Evolutionary conservation across 2,888 invertebrate genomes (phyloP).

Genomic region (Pyralis farinalis): DNA sequence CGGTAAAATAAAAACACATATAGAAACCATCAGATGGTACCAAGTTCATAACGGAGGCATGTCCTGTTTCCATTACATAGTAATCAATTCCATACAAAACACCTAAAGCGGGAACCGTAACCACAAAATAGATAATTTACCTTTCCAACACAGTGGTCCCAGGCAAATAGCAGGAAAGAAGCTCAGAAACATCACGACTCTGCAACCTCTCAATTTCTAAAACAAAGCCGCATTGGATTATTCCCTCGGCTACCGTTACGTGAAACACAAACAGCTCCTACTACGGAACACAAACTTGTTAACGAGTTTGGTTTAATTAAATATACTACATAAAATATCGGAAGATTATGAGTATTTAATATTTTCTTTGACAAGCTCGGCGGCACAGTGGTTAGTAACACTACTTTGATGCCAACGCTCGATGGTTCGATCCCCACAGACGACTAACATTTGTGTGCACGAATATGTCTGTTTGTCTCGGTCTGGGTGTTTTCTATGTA

Average conservation of each 20-base stretch:
- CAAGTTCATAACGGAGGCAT: constrained; percentile 6
- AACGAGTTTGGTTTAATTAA: no score
- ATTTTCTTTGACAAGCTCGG: no score
- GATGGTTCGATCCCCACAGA: no score
- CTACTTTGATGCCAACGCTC: no score
- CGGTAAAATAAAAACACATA: no score
- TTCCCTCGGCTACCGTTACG: constrained; percentile 69
- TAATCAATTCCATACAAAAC: constrained; percentile 24
- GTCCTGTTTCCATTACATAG: constrained; percentile 11
- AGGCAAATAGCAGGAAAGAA: constrained; percentile 39
- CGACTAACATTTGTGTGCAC: no score
- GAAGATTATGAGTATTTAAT: no score
- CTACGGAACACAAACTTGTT: constrained; percentile 23
- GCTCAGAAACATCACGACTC: constrained; percentile 59
- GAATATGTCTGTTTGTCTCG: no score
- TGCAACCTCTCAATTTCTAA: constrained; percentile 71
- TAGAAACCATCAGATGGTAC: no score
- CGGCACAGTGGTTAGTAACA: no score
- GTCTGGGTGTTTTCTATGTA: no score
- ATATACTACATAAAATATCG: no score
- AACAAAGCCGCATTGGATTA: constrained; percentile 71
- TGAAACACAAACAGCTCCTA: constrained; percentile 32
- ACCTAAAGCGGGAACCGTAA: constrained; percentile 19
- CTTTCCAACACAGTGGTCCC: constrained; percentile 39
- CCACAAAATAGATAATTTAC: constrained; percentile 40